A percentile compares a stretch with the other conserved stretches of the same genome.
Evolutionary conservation across 1,140 invertebrate species (phyloP).

Genomic region (Varroa destructor): DNA sequence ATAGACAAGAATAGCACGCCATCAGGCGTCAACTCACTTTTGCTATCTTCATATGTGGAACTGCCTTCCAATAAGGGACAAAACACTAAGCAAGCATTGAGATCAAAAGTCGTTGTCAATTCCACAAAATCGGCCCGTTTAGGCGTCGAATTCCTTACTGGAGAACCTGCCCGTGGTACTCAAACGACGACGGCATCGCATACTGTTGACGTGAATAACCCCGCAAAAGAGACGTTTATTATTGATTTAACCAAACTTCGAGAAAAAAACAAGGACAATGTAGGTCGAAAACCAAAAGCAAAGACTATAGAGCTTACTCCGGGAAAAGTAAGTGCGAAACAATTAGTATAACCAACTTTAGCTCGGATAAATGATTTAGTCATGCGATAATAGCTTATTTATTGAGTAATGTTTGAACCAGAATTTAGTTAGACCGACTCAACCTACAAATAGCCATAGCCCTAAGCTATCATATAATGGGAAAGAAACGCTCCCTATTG

Average conservation of each 20-base stretch:
- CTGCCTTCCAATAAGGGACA: too few species aligned
- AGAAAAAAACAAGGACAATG: not conserved
- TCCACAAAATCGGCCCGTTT: constrained; percentile 1
- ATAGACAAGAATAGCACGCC: not conserved
- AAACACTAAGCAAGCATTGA: too few species aligned
- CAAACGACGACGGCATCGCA: not conserved
- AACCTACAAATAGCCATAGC: too few species aligned
- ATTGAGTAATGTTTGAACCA: too few species aligned
- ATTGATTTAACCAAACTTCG: constrained; percentile 14
- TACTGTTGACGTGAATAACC: not conserved
- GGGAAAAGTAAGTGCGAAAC: not conserved
- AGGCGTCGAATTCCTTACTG: not conserved
- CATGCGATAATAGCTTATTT: too few species aligned
- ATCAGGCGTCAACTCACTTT: not conserved
- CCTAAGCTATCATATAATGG: too few species aligned
- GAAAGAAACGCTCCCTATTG: too few species aligned
- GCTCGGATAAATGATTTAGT: too few species aligned
- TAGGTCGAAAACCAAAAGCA: not conserved
- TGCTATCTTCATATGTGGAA: too few species aligned
- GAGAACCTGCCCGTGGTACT: too few species aligned
- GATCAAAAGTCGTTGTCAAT: not conserved
- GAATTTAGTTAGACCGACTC: too few species aligned
- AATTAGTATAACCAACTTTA: too few species aligned
- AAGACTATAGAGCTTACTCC: constrained; percentile 1
- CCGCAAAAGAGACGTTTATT: not conserved